Conservation (phyloP, 1,140 invertebrate genomes). For the Augochlora pura region DNA sequence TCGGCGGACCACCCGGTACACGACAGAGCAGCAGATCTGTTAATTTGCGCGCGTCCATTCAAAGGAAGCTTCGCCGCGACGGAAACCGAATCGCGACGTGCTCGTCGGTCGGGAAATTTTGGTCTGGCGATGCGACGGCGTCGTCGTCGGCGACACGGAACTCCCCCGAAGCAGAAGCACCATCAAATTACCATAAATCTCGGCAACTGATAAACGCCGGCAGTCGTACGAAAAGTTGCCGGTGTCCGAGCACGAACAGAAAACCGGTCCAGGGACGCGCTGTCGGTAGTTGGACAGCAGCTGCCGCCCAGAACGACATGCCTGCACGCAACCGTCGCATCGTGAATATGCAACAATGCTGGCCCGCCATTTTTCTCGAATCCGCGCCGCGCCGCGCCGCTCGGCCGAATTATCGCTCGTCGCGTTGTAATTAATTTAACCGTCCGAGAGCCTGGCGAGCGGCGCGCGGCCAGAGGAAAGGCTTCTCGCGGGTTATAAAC, state of each 20-base stretch:
- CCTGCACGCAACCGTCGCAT: constrained; percentile 20
- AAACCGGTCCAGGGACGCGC: constrained; percentile 34
- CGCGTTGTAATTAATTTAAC: constrained; percentile 18
- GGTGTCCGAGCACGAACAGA: background rate
- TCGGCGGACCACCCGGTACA: background rate
- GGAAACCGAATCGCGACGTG: background rate
- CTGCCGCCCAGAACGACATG: constrained; percentile 23
- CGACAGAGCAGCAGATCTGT: background rate
- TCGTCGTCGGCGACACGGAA: constrained; percentile 1
- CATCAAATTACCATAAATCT: constrained; percentile 38
- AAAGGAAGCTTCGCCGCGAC: background rate
- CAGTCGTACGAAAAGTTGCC: background rate
- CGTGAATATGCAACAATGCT: constrained; percentile 13
- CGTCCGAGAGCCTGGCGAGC: background rate
- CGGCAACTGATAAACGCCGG: constrained; percentile 16
- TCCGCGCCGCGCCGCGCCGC: background rate
- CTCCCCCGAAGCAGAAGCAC: background rate
- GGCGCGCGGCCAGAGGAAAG: background rate
- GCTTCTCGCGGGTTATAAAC: background rate
- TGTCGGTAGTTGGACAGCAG: constrained; percentile 41
- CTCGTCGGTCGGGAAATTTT: background rate
- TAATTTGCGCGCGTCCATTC: background rate
- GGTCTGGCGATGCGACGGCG: background rate
- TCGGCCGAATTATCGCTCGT: constrained; percentile 11
- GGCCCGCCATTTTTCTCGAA: background rate